phyloP scores from a whole-genome alignment of 2,888 invertebrate species.

The Phymatocera aterrima region DNA sequence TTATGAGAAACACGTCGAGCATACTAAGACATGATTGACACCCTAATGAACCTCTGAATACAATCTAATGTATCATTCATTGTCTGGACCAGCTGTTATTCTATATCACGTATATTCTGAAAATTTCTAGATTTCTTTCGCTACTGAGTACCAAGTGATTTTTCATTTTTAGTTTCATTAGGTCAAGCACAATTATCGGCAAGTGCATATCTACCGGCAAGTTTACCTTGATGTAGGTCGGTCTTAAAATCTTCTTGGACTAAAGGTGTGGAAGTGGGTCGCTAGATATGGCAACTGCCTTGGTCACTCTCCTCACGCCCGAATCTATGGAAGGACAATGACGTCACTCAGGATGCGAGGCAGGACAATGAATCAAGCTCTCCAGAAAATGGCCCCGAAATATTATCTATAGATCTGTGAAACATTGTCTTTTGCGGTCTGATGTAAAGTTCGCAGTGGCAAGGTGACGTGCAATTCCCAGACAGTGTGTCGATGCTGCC shows the following conservation, averaged over 20 bases:
- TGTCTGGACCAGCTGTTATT: not conserved
- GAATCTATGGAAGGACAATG: not conserved
- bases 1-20: not conserved
- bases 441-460: constrained; percentile 53
- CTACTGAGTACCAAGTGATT: not conserved
- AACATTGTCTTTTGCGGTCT: constrained; percentile 45
- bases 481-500: not conserved
- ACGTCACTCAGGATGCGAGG: constrained; percentile 11
- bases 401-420: not conserved
- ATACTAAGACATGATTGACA: not conserved
- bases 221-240: not conserved
- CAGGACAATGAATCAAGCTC: constrained; percentile 53
- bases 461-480: constrained; percentile 9
- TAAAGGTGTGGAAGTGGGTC: constrained; percentile 4
- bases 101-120: not conserved
- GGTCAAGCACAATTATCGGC: not conserved
- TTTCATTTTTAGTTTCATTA: not conserved
- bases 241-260: constrained; percentile 15
- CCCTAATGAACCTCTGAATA: not conserved
- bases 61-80: not conserved
- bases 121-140: not conserved
- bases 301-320: constrained; percentile 5
- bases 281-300: not conserved
- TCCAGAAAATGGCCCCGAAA: constrained; percentile 62
- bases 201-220: not conserved